These are phyloP conservation scores for Drosophila tanythrix DNA, from an alignment of 2,888 invertebrate genomes.

Conservation along the genomic window DNA sequence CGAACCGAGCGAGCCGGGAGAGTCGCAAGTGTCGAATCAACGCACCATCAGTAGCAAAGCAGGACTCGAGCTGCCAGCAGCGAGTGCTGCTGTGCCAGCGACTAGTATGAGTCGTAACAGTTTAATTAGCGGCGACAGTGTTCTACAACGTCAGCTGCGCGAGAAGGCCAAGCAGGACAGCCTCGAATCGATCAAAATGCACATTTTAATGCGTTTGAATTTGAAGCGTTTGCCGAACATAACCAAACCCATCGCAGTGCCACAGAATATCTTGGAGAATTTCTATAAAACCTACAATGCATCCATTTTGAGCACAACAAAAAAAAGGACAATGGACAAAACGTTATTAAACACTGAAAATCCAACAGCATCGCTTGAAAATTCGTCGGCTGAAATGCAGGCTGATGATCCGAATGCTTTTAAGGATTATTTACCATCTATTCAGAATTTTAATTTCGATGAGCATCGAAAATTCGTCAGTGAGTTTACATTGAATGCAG, in stretches of 20 bases:
- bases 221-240: conserved; percentile 88
- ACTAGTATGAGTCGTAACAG: conserved; percentile 65
- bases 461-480: conserved; percentile 3
- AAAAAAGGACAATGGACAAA: background rate
- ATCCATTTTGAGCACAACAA: conserved; percentile 16
- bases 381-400: conserved; percentile 64
- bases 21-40: background rate
- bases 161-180: conserved; percentile 87
- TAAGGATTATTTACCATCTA: conserved; percentile 36
- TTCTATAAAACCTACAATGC: conserved; percentile 82
- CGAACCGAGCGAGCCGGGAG: background rate
- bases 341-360: background rate
- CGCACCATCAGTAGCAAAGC: conserved; percentile 1
- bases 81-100: background rate
- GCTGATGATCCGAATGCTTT: conserved; percentile 63
- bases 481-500: conserved; percentile 14
- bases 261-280: conserved; percentile 86
- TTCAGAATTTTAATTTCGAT: conserved; percentile 28
- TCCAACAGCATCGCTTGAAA: conserved; percentile 16
- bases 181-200: conserved; percentile 88
- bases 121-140: conserved; percentile 67
- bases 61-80: background rate
- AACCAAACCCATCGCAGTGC: conserved; percentile 87
- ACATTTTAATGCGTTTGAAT: conserved; percentile 88
- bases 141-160: conserved; percentile 84